phyloP scores from a whole-genome alignment of 2,888 invertebrate species.

The Ormyrus pomaceus region DNA sequence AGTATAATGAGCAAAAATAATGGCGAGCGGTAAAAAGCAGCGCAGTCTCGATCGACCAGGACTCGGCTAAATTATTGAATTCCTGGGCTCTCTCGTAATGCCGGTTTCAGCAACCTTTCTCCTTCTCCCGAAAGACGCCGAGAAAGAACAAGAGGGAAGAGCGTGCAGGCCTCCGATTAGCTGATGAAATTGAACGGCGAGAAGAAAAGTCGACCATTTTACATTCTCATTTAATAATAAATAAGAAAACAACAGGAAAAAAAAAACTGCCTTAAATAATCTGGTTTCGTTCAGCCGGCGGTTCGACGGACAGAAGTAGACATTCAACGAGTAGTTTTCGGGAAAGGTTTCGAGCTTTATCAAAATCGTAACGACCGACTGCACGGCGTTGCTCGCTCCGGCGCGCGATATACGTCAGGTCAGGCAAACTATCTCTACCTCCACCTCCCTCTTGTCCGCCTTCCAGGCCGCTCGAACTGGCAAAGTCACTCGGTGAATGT shows the following conservation, averaged over 20 bases:
- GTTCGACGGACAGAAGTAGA: too few species aligned
- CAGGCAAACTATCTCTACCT: neutral
- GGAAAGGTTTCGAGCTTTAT: too few species aligned
- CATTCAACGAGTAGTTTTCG: too few species aligned
- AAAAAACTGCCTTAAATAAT: too few species aligned
- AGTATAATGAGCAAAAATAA: conserved; percentile 35
- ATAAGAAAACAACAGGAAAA: too few species aligned
- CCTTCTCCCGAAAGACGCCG: conserved; percentile 8
- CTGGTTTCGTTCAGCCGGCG: too few species aligned
- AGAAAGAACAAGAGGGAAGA: conserved; percentile 8
- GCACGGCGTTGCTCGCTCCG: neutral
- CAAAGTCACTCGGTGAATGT: conserved; percentile 58
- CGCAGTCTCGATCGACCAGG: conserved; percentile 8
- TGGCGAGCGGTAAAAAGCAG: conserved; percentile 17
- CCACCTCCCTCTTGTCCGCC: neutral
- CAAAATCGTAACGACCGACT: neutral
- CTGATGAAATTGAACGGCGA: neutral
- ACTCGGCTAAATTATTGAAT: conserved; percentile 44
- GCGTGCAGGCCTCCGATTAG: conserved; percentile 7
- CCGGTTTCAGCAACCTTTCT: conserved; percentile 49
- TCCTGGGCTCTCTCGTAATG: conserved; percentile 33
- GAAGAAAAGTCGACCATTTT: too few species aligned
- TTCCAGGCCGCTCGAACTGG: conserved; percentile 3
- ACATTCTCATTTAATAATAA: too few species aligned
- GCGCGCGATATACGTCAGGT: conserved; percentile 10